These are phyloP conservation scores for Anabas testudineus DNA, from an alignment of 2,797 vertebrate species.

Conservation along the genomic window DNA sequence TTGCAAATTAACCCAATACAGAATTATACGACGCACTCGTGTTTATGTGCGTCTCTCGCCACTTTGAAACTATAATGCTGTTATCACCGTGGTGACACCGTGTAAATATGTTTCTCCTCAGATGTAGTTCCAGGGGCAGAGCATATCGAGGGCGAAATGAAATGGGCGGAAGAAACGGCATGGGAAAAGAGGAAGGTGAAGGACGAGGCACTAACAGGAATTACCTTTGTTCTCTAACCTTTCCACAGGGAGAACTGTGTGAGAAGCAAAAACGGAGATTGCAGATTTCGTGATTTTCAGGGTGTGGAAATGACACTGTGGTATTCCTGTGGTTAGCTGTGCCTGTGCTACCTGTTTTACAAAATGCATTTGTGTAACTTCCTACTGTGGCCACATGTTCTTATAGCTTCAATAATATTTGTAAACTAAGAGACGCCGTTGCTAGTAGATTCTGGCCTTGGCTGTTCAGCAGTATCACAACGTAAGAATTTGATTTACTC, in stretches of 20 bases:
- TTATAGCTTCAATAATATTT: constrained; percentile 32
- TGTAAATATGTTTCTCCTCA: constrained; percentile 65
- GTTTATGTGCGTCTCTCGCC: constrained; percentile 58
- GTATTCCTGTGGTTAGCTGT: constrained; percentile 28
- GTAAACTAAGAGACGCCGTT: background rate
- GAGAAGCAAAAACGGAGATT: constrained; percentile 54
- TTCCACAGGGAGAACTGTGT: constrained; percentile 44
- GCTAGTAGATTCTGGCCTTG: constrained; percentile 20
- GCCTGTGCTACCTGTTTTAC: constrained; percentile 22
- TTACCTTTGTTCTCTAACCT: constrained; percentile 48
- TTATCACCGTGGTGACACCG: constrained; percentile 67
- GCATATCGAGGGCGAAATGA: constrained; percentile 29
- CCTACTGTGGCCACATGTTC: constrained; percentile 22
- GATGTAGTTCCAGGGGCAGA: constrained; percentile 28
- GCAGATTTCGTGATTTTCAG: constrained; percentile 46
- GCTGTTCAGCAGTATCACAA: constrained; percentile 30
- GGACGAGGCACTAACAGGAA: constrained; percentile 17
- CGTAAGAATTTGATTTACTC: constrained; percentile 37
- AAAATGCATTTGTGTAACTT: constrained; percentile 42
- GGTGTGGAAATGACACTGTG: constrained; percentile 25
- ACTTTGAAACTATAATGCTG: constrained; percentile 68
- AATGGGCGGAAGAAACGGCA: background rate
- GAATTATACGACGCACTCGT: constrained; percentile 61
- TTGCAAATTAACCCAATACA: constrained; percentile 80
- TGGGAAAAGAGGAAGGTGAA: constrained; percentile 13